phyloP scores from a whole-genome alignment of 2,888 invertebrate species.

The Tiphia femorata region DNA sequence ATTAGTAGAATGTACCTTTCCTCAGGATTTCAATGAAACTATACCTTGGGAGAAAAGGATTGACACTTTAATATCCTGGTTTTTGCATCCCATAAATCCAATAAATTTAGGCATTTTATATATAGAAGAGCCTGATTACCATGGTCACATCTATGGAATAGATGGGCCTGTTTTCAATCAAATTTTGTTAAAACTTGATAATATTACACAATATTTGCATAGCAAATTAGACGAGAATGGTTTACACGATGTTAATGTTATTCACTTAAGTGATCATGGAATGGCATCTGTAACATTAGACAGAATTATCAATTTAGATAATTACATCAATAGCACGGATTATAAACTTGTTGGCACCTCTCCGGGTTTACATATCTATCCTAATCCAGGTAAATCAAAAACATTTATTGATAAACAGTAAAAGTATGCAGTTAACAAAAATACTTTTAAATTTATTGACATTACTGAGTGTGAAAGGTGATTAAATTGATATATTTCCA shows the following conservation, averaged over 20 bases:
- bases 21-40: conserved; percentile 56
- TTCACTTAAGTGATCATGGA: conserved; percentile 82
- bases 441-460: background rate
- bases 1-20: conserved; percentile 7
- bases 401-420: background rate
- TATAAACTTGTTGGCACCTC: conserved; percentile 71
- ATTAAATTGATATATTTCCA: too few relatives aligned
- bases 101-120: conserved; percentile 80
- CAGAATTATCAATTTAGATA: conserved; percentile 72
- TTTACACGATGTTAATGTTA: conserved; percentile 74
- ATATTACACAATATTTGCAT: conserved; percentile 73
- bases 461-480: background rate
- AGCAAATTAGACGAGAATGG: conserved; percentile 70
- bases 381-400: conserved; percentile 71
- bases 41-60: conserved; percentile 72
- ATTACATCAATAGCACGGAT: conserved; percentile 70
- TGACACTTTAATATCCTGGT: conserved; percentile 74
- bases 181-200: conserved; percentile 70
- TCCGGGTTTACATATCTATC: conserved; percentile 75
- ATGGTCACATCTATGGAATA: conserved; percentile 75
- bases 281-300: conserved; percentile 73
- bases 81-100: conserved; percentile 72
- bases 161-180: conserved; percentile 67
- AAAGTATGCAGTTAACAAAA: background rate
- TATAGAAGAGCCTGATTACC: conserved; percentile 78